These are phyloP conservation scores for Cryptosula pallasiana DNA, from an alignment of 2,888 invertebrate genomes.

Conservation along the genomic window DNA sequence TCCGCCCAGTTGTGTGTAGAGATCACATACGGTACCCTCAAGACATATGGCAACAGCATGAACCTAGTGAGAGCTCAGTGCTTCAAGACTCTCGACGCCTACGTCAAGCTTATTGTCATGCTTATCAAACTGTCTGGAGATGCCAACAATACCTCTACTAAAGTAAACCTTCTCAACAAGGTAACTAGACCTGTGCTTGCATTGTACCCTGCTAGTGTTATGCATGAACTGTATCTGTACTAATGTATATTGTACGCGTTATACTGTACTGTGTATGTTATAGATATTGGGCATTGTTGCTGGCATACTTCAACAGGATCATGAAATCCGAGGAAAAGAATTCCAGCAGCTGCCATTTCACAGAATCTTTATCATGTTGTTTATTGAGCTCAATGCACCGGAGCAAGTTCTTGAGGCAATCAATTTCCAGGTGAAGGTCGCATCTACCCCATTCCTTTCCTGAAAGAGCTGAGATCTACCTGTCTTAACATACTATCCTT, in stretches of 20 bases:
- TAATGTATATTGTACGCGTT: too few relatives aligned
- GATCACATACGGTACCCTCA: slow-evolving; percentile 77
- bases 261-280: not conserved
- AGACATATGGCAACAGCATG: slow-evolving; percentile 35
- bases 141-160: slow-evolving; percentile 79
- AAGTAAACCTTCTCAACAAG: slow-evolving; percentile 93
- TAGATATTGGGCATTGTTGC: slow-evolving; percentile 80
- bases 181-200: slow-evolving; percentile 50
- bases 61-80: slow-evolving; percentile 78
- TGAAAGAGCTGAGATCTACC: too few relatives aligned
- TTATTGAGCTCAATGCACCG: slow-evolving; percentile 89
- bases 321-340: slow-evolving; percentile 79
- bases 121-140: slow-evolving; percentile 70
- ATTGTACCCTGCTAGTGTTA: not conserved
- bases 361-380: slow-evolving; percentile 89
- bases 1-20: slow-evolving; percentile 95
- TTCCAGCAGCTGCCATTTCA: slow-evolving; percentile 98
- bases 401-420: slow-evolving; percentile 81
- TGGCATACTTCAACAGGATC: slow-evolving; percentile 90
- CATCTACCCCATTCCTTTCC: too few relatives aligned
- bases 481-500: too few relatives aligned
- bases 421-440: slow-evolving; percentile 67
- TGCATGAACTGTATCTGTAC: too few relatives aligned
- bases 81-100: slow-evolving; percentile 91
- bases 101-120: slow-evolving; percentile 84